Evolutionary conservation across 1,140 invertebrate genomes (phyloP).

Genomic region (Listronotus bonariensis): DNA sequence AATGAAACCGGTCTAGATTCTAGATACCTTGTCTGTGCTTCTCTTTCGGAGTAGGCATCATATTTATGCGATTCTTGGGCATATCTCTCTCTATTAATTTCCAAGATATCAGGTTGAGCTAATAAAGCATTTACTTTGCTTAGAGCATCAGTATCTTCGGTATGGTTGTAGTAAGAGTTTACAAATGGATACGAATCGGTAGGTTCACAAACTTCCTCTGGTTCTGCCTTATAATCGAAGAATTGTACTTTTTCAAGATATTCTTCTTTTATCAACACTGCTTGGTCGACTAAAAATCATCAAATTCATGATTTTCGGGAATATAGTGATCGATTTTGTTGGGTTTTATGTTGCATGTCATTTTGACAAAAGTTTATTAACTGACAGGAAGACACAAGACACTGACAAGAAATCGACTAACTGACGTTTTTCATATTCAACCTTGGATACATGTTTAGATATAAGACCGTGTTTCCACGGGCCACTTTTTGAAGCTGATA

Average conservation of each 20-base stretch:
- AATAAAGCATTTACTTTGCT: conserved; percentile 46
- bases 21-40: conserved; percentile 59
- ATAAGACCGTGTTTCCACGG: too few relatives aligned
- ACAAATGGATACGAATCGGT: conserved; percentile 48
- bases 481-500: too few relatives aligned
- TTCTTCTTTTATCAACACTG: conserved; percentile 41
- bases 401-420: too few relatives aligned
- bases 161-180: conserved; percentile 55
- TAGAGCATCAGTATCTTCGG: conserved; percentile 54
- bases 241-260: conserved; percentile 39
- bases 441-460: too few relatives aligned
- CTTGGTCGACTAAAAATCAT: conserved; percentile 43
- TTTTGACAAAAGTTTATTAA: not conserved
- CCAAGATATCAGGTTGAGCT: conserved; percentile 32
- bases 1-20: conserved; percentile 60
- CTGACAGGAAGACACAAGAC: not conserved
- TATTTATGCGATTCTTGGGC: not conserved
- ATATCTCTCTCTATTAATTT: conserved; percentile 12
- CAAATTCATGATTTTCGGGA: conserved; percentile 26
- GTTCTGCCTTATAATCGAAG: conserved; percentile 29
- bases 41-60: conserved; percentile 51
- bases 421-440: too few relatives aligned
- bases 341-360: conserved; percentile 29
- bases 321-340: conserved; percentile 41
- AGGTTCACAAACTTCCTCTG: conserved; percentile 1